Base-by-base conservation (phyloP, 2,888 invertebrate genomes). In the Acanthosepion pharaonis region DNA sequence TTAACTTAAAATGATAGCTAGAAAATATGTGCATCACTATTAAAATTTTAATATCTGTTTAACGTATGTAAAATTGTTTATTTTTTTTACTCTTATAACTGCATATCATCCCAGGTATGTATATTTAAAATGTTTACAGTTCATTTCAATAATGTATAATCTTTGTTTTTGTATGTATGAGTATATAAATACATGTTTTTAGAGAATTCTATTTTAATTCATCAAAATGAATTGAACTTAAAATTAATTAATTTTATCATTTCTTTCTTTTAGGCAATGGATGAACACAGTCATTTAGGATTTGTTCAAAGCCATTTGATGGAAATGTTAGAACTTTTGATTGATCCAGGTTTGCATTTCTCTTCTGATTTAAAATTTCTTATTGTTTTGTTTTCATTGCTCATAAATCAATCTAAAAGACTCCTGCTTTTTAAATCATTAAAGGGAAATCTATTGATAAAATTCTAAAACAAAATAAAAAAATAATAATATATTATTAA, bases 211-310 rank as follows among this genome's bases (percentile, higher is more conserved):
- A 78, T 28, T 78, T 28, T n/a, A 78, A 78, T 78, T 78, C n/a
- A 78, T 11, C 15, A n/a, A 33, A 78, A 78, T n/a, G n/a, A 78
- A n/a, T 8, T 78, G 78, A 6, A 78, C 6, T 3, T n/a, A 2
- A 78, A 78, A n/a, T 15, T n/a, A 78, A 15, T 9, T n/a, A 15
- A 78, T 92, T 48, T 33, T 92, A 9, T 92, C 59, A 48, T 42
- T 51, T 91, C 18, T 94, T 92, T 93, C 91, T 95, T 95, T 28
- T 96, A 97, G 97, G 96, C 96, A 33, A 95, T 97, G 92, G 97
- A 97, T 96, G 97, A 97, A 95, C 97, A 97, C 95, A 96, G 97
- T 95, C 97, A 97, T 95, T 95, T 97, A 95, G 96, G 96, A 33
- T 97, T 97, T 96, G 96, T 97, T 9, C 96, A 97, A 95, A 97